Percentiles rank a stretch among this genome's conserved stretches.
phyloP scores from a whole-genome alignment of 2,113 vertebrate species.

The Phyllostomus hastatus region DNA sequence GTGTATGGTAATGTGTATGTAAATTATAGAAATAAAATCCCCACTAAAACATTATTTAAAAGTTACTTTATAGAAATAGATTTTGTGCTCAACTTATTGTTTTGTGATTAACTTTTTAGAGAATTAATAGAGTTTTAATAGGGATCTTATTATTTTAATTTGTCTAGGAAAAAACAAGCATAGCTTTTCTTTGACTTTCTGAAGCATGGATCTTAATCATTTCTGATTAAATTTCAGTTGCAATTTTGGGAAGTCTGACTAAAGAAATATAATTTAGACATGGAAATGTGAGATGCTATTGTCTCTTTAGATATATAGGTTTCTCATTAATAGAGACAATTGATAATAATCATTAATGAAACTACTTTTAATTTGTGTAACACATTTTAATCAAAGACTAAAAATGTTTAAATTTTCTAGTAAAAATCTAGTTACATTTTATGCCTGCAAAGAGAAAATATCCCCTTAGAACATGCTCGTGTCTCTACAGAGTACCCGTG shows the following conservation, averaged over 20 bases:
- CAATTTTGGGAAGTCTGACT: neutral
- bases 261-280: neutral
- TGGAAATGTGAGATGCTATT: neutral
- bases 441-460: neutral
- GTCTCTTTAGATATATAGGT: neutral
- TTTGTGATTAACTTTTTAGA: slow-evolving; percentile 3
- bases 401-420: slow-evolving; percentile 27
- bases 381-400: neutral
- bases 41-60: neutral
- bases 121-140: neutral
- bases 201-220: neutral
- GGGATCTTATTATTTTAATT: slow-evolving; percentile 37
- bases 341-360: slow-evolving; percentile 20
- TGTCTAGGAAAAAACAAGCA: neutral
- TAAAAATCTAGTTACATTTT: neutral
- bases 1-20: neutral
- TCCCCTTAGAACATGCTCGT: neutral
- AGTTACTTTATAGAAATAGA: neutral
- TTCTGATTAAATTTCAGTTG: slow-evolving; percentile 13
- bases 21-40: slow-evolving; percentile 51
- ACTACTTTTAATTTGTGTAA: neutral
- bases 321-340: slow-evolving; percentile 23
- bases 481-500: neutral
- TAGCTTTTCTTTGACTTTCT: neutral
- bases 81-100: neutral